Percentiles rank a stretch among this genome's conserved stretches.
Evolutionary conservation across 2,797 vertebrate genomes (phyloP).

Genomic region (Notoglanidium macrostoma): DNA sequence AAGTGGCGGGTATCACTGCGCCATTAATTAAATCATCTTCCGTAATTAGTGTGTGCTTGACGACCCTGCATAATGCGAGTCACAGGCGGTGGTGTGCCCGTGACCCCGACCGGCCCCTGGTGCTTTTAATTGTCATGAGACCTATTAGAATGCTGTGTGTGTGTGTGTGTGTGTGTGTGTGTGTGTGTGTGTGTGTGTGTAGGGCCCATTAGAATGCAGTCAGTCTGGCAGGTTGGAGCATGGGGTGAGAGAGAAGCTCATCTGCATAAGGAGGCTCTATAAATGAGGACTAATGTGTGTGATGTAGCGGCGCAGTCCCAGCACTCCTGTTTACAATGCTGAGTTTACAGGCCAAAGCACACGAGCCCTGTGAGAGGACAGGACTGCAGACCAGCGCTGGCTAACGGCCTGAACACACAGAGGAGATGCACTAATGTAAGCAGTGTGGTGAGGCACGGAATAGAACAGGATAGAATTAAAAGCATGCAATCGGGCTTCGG

Average conservation of each 20-base stretch:
- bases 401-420: slow-evolving; percentile 19
- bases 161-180: slow-evolving; percentile 73
- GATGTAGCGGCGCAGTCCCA: slow-evolving; percentile 32
- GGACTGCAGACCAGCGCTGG: slow-evolving; percentile 33
- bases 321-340: slow-evolving; percentile 33
- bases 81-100: slow-evolving; percentile 72
- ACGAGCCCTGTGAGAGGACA: slow-evolving; percentile 22
- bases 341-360: slow-evolving; percentile 26
- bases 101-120: slow-evolving; percentile 72
- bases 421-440: slow-evolving; percentile 3
- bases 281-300: slow-evolving; percentile 51
- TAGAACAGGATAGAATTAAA: not conserved
- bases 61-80: slow-evolving; percentile 66
- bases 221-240: slow-evolving; percentile 65
- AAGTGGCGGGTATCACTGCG: slow-evolving; percentile 73
- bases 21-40: slow-evolving; percentile 81
- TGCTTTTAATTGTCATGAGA: slow-evolving; percentile 78
- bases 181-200: slow-evolving; percentile 73
- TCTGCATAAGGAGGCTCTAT: slow-evolving; percentile 47
- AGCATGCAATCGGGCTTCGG: not conserved
- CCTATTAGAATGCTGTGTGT: slow-evolving; percentile 80
- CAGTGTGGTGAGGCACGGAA: not conserved
- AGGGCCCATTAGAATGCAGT: slow-evolving; percentile 80
- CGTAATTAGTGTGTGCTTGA: slow-evolving; percentile 71
- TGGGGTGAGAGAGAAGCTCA: slow-evolving; percentile 46